phyloP scores from a whole-genome alignment of 2,797 vertebrate species.

The Corythornis leucogaster region DNA sequence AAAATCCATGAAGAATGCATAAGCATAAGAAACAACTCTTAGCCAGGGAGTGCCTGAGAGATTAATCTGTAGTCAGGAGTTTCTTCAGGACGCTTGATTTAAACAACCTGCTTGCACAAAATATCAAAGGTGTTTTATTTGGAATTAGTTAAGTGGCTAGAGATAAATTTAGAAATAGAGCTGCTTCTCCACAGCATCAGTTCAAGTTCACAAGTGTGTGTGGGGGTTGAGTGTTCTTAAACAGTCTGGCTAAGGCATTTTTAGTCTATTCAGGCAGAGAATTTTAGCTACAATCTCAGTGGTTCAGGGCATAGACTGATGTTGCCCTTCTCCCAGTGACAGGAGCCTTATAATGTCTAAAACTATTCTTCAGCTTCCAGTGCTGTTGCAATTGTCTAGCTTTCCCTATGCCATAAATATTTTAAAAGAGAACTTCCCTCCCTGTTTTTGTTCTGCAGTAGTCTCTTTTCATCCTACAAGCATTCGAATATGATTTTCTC shows the following conservation, averaged over 20 bases:
- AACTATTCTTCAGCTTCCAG: not conserved
- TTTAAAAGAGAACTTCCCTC: not conserved
- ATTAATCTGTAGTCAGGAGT: constrained; percentile 35
- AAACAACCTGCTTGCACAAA: constrained; percentile 25
- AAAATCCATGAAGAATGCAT: not conserved
- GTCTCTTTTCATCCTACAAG: not conserved
- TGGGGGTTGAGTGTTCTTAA: not conserved
- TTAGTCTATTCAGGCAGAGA: not conserved
- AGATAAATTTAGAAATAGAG: constrained; percentile 47
- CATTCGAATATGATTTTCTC: not conserved
- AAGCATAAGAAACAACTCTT: not conserved
- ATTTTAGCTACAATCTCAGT: not conserved
- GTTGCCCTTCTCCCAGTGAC: not conserved
- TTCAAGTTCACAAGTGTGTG: constrained; percentile 1
- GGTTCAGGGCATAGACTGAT: not conserved
- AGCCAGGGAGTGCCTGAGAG: not conserved
- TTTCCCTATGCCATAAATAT: not conserved
- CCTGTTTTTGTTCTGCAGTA: not conserved
- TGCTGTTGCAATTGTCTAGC: not conserved
- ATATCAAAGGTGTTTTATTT: constrained; percentile 55
- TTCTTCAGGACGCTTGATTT: constrained; percentile 59
- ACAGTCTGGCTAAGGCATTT: not conserved
- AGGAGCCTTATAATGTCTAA: not conserved
- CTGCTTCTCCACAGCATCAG: constrained; percentile 17
- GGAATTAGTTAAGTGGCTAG: constrained; percentile 29